Base-by-base conservation (phyloP, 2,797 vertebrate species). In the Sparus aurata region DNA sequence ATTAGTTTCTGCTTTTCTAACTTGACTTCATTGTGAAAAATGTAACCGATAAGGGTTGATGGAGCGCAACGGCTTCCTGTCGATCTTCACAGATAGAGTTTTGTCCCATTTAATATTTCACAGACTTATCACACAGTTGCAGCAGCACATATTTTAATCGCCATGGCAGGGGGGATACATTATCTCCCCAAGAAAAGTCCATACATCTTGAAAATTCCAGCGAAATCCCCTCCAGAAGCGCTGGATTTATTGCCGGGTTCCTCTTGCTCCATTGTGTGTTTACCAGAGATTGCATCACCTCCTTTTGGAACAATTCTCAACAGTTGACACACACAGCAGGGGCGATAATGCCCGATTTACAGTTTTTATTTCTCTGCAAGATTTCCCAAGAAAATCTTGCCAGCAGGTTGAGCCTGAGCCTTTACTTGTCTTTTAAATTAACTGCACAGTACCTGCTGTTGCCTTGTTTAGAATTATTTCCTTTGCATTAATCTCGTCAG, bases 271-370 rank as follows among this genome's bases (percentile, higher is more conserved):
- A 54, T 72, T 50, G 47, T 60, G 69, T 81, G 75, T 88, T 92
- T 86, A 75, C 85, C 3, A 25, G 78, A 84, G 77, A 84, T 92
- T 90, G 75, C 85, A 82, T 92, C 84, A 90, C 82, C 71, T 84
- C 75, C 50, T 84, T 34, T 71, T 70, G 68, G 72, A 85, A 82
- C 85, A 71, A 63, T 65, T 71, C 61, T 82, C 45, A 69, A 20
- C 55, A 67, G 70, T 61, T 76, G 82, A 84, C 85, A 76, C 74
- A 60, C 83, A 77, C 80, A 70, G 87, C 68, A 64, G 71, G 73
- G 73, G 47, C 1, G 45, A 76, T 83, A 75, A 88, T 45, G 58
- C 49, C 67, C 5, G 60, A 73, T 80, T 86, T 86, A 68, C 34
- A 72, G 1, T 73, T 75, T 75, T 52, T 47, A 22, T 81, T 79